Evolutionary conservation across 2,113 vertebrate species (phyloP).

Genomic region (Phaetusa simplex): DNA sequence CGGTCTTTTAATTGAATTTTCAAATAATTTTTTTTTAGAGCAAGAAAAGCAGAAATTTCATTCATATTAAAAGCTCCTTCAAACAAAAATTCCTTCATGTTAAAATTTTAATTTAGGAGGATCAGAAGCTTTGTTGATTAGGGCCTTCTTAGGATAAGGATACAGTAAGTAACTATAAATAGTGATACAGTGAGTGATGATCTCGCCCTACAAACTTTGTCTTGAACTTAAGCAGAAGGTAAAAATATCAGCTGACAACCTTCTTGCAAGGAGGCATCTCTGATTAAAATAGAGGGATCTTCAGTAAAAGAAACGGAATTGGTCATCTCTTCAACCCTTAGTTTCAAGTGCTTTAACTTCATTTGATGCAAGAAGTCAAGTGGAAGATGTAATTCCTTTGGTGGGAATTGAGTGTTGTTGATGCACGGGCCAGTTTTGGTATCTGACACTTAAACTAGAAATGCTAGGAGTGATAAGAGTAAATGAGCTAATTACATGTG

Average conservation of each 20-base stretch:
- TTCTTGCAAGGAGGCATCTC: background rate
- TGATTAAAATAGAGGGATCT: background rate
- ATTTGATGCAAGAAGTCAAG: constrained; percentile 12
- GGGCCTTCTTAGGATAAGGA: background rate
- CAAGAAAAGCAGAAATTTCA: background rate
- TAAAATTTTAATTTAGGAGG: background rate
- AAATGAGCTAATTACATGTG: background rate
- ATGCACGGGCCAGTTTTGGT: background rate
- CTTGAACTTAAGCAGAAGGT: background rate
- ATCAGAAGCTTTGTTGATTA: background rate
- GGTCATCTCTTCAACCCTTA: background rate
- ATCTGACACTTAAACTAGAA: constrained; percentile 5
- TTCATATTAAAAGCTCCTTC: background rate
- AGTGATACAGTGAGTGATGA: background rate
- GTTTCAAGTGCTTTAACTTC: constrained; percentile 24
- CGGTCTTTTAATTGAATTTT: background rate
- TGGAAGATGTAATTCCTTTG: constrained; percentile 1
- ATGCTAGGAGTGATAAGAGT: background rate
- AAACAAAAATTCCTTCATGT: background rate
- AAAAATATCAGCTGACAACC: background rate
- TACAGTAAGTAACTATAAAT: constrained; percentile 4
- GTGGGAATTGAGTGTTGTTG: background rate
- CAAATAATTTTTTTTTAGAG: background rate
- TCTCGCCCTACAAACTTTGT: background rate
- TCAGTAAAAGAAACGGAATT: background rate